A percentile compares a stretch with the other conserved stretches of the same genome.
Evolutionary conservation across 2,888 invertebrate species (phyloP).

Genomic region (Elysia crispata): DNA sequence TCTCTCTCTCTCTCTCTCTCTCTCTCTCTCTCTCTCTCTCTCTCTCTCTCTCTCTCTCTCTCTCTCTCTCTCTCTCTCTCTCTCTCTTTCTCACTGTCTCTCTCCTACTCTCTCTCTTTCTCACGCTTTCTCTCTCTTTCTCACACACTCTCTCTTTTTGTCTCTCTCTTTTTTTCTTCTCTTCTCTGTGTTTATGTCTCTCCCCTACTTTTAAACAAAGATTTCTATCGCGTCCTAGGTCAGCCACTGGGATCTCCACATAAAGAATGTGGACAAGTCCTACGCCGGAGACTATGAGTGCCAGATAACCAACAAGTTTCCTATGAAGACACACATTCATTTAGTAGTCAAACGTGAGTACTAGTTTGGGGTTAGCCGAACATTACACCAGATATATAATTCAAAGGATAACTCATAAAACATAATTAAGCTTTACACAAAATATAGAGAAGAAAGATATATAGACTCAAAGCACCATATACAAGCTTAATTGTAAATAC

Average conservation of each 20-base stretch:
- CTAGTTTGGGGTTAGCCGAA: too few species aligned
- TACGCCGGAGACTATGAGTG: constrained; percentile 58
- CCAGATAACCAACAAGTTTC: constrained; percentile 56
- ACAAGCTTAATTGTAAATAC: too few species aligned
- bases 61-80: too few species aligned
- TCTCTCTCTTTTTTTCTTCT: too few species aligned
- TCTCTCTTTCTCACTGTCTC: too few species aligned
- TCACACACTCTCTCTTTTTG: too few species aligned
- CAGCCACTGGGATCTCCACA: constrained; percentile 47
- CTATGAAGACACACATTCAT: constrained; percentile 50
- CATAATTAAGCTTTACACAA: too few species aligned
- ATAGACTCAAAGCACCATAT: too few species aligned
- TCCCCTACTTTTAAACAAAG: constrained; percentile 23
- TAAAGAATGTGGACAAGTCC: constrained; percentile 50
- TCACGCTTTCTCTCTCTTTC: constrained; percentile 25
- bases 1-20: constrained; percentile 23
- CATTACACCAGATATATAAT: too few species aligned
- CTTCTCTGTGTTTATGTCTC: constrained; percentile 17
- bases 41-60: background rate
- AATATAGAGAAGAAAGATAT: too few species aligned
- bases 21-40: constrained; percentile 28
- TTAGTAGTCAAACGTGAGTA: constrained; percentile 54
- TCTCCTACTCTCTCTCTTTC: constrained; percentile 5
- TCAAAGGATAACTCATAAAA: too few species aligned
- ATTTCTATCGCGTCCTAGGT: background rate